Conservation (phyloP, 1,140 invertebrate genomes). For the Drosophila orena region DNA sequence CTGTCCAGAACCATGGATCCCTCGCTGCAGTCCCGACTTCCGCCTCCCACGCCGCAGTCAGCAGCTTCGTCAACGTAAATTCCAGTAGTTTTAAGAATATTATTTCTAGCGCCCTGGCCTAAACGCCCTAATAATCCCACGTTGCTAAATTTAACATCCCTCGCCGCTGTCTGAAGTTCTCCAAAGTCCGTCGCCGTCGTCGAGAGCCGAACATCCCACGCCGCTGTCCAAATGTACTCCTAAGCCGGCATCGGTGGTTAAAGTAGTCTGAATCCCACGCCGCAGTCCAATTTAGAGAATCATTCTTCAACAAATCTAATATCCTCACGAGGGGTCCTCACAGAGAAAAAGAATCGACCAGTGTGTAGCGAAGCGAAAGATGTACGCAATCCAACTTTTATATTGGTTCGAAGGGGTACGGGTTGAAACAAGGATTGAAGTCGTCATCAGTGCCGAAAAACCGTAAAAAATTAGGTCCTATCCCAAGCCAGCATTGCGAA, state of each 20-base stretch:
- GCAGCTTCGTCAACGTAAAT: background rate
- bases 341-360: conserved; percentile 18
- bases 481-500: conserved; percentile 19
- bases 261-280: conserved; percentile 12
- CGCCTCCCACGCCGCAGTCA: background rate
- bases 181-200: conserved; percentile 1
- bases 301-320: conserved; percentile 59
- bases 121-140: conserved; percentile 48
- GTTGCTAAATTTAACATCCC: conserved; percentile 28
- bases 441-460: conserved; percentile 1
- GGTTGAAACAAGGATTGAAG: no score
- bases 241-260: conserved; percentile 39
- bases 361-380: conserved; percentile 17
- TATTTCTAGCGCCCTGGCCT: conserved; percentile 34
- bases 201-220: conserved; percentile 10
- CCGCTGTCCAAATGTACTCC: conserved; percentile 3
- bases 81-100: background rate
- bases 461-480: conserved; percentile 6
- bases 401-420: background rate
- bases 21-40: conserved; percentile 22
- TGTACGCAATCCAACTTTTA: conserved; percentile 14
- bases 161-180: conserved; percentile 29
- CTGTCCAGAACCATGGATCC: conserved; percentile 13
- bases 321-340: conserved; percentile 36
- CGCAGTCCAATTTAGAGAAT: conserved; percentile 39